These are phyloP conservation scores for Ennomos fuscantarius DNA, from an alignment of 2,888 invertebrate species.

Conservation along the genomic window DNA sequence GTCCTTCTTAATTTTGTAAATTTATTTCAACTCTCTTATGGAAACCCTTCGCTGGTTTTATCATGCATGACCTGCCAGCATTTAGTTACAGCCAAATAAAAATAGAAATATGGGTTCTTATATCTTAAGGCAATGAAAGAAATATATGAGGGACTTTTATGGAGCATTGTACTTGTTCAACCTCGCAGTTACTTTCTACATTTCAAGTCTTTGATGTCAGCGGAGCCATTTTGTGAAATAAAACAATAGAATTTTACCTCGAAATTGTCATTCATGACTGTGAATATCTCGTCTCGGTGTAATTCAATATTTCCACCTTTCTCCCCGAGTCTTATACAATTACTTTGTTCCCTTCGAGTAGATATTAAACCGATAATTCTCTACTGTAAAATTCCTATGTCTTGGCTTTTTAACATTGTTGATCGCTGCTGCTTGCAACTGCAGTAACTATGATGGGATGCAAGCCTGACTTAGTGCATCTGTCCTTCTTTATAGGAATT, in stretches of 20 bases:
- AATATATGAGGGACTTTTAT: constrained; percentile 16
- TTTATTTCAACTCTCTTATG: no score
- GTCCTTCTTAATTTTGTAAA: no score
- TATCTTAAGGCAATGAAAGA: constrained; percentile 1
- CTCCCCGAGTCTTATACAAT: constrained; percentile 41
- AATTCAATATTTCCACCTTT: constrained; percentile 54
- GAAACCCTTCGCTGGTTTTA: no score
- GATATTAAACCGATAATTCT: constrained; percentile 20
- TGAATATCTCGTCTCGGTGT: constrained; percentile 36
- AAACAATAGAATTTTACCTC: constrained; percentile 35
- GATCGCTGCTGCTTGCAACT: constrained; percentile 24
- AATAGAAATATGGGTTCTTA: neutral
- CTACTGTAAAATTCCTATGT: constrained; percentile 3
- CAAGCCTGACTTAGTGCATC: constrained; percentile 22
- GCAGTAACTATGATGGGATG: constrained; percentile 31
- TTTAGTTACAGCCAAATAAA: constrained; percentile 4
- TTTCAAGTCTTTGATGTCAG: constrained; percentile 25
- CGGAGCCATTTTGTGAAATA: constrained; percentile 27
- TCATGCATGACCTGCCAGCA: constrained; percentile 6
- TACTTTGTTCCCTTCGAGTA: constrained; percentile 18
- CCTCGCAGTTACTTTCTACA: constrained; percentile 29
- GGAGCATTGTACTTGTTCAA: constrained; percentile 17
- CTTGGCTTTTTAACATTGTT: constrained; percentile 24
- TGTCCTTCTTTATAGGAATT: no score
- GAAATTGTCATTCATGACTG: constrained; percentile 32